Evolutionary conservation across 2,888 invertebrate genomes (phyloP).

Genomic region (Gandaritis pyraliata): DNA sequence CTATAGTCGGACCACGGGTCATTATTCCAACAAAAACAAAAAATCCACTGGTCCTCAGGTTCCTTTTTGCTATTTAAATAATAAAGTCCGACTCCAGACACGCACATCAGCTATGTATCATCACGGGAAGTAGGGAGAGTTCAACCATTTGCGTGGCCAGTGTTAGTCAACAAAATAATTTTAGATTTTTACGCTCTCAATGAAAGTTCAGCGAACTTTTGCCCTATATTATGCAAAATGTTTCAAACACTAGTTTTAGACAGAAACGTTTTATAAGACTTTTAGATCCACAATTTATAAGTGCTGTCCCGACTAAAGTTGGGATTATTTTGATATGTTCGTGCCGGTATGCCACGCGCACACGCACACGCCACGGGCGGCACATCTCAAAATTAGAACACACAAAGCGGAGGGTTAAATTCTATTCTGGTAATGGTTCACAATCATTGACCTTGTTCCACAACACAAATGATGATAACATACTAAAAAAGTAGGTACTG

Average conservation of each 20-base stretch:
- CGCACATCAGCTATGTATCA: constrained; percentile 39
- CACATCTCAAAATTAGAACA: constrained; percentile 69
- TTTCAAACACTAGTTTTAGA: not conserved
- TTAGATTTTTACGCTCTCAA: constrained; percentile 62
- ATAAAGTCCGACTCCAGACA: constrained; percentile 17
- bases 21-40: constrained; percentile 43
- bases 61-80: constrained; percentile 3
- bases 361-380: constrained; percentile 9
- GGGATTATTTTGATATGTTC: constrained; percentile 60
- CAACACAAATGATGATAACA: not conserved
- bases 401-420: constrained; percentile 68
- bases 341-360: constrained; percentile 47
- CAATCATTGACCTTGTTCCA: constrained; percentile 50
- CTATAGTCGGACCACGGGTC: constrained; percentile 79
- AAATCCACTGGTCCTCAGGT: not conserved
- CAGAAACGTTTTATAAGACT: not conserved
- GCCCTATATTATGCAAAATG: constrained; percentile 34
- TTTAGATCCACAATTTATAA: not conserved
- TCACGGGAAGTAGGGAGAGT: constrained; percentile 68
- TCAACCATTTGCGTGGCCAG: constrained; percentile 67
- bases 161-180: constrained; percentile 79
- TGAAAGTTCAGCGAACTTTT: constrained; percentile 63
- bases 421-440: constrained; percentile 66
- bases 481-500: too few species aligned
- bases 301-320: constrained; percentile 40